A percentile compares a stretch with the other conserved stretches of the same genome.
phyloP scores from a whole-genome alignment of 1,140 invertebrate genomes.

The Drosophila nannoptera region DNA sequence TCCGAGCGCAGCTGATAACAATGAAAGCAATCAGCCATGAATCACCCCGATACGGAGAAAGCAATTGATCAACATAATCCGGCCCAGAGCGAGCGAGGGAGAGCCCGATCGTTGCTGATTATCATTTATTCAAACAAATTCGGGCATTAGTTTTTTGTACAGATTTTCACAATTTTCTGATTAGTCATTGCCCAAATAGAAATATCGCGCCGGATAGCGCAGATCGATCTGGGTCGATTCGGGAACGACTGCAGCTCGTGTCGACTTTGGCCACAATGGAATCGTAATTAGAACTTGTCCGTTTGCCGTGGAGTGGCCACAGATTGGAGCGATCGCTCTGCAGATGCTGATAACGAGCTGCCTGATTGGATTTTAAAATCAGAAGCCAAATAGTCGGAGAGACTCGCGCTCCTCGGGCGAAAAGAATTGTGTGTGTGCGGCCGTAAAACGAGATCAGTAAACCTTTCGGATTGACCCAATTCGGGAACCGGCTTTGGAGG shows the following conservation, averaged over 20 bases:
- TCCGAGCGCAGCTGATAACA: slow-evolving; percentile 45
- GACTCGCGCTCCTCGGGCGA: slow-evolving; percentile 28
- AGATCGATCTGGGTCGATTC: too few relatives aligned
- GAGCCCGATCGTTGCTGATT: not conserved
- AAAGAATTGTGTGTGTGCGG: slow-evolving; percentile 36
- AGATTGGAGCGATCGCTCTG: slow-evolving; percentile 25
- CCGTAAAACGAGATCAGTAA: slow-evolving; percentile 66
- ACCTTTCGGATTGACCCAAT: slow-evolving; percentile 74
- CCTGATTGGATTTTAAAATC: slow-evolving; percentile 48
- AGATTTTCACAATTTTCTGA: too few relatives aligned
- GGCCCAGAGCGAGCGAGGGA: not conserved
- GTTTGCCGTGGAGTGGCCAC: not conserved
- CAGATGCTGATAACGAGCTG: slow-evolving; percentile 36
- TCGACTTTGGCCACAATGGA: not conserved
- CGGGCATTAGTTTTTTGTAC: too few relatives aligned
- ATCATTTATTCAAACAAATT: not conserved
- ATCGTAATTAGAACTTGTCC: not conserved
- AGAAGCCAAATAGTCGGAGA: not conserved
- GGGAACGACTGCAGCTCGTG: not conserved
- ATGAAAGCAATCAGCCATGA: slow-evolving; percentile 33
- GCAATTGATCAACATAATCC: slow-evolving; percentile 9
- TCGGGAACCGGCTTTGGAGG: slow-evolving; percentile 58
- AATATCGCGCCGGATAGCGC: too few relatives aligned
- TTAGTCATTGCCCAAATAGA: too few relatives aligned
- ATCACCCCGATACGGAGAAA: slow-evolving; percentile 16